phyloP scores from a whole-genome alignment of 2,113 vertebrate genomes.

The Mugil cephalus region DNA sequence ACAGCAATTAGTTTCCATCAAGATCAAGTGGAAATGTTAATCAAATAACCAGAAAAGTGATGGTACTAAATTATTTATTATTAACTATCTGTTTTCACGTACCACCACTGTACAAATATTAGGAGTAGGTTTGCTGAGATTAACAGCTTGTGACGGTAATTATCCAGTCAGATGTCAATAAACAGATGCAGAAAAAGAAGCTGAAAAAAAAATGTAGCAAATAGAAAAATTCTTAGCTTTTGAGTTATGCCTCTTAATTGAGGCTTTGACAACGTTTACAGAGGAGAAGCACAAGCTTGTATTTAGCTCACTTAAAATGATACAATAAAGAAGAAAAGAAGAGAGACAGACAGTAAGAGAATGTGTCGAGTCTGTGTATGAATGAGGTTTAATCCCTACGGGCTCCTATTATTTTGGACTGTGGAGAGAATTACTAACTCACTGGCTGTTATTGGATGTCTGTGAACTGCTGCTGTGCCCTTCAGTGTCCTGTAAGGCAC shows the following conservation, averaged over 20 bases:
- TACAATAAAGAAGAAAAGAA: neutral
- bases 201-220: neutral
- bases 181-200: neutral
- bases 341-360: slow-evolving; percentile 4
- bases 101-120: no score
- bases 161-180: neutral
- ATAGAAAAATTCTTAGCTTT: no score
- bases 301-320: neutral
- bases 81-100: no score
- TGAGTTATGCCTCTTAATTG: no score
- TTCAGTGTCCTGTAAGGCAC: slow-evolving; percentile 39
- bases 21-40: neutral
- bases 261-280: neutral
- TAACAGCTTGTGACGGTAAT: no score
- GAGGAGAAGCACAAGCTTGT: neutral
- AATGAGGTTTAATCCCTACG: slow-evolving; percentile 37
- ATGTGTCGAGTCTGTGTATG: slow-evolving; percentile 28
- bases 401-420: slow-evolving; percentile 17
- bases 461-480: slow-evolving; percentile 43
- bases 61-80: no score
- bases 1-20: neutral
- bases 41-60: no score
- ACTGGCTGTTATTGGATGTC: slow-evolving; percentile 4
- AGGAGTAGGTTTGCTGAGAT: neutral
- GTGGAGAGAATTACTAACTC: slow-evolving; percentile 35